phyloP scores from a whole-genome alignment of 2,113 vertebrate genomes.

The Coreoperca whiteheadi region DNA sequence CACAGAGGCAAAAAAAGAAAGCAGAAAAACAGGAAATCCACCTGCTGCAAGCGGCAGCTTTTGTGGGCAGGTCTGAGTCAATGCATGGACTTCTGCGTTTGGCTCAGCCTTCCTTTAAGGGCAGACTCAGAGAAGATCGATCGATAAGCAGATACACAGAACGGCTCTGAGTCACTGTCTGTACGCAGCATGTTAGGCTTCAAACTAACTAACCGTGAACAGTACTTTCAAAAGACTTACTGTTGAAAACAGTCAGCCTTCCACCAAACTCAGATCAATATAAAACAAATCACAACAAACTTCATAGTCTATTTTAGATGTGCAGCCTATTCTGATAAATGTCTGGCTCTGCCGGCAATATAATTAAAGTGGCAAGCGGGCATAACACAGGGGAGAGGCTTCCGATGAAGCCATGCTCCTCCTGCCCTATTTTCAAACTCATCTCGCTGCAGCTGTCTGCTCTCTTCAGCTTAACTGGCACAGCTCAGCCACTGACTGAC shows the following conservation, averaged over 20 bases:
- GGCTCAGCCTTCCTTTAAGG: constrained; percentile 21
- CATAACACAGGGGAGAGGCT: not conserved
- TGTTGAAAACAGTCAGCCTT: not conserved
- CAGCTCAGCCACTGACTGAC: constrained; percentile 32
- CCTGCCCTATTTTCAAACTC: constrained; percentile 1
- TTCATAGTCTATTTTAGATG: constrained; percentile 4
- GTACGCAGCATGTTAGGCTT: not conserved
- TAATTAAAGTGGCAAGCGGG: constrained; percentile 27
- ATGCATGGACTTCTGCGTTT: constrained; percentile 31
- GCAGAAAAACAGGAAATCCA: constrained; percentile 74
- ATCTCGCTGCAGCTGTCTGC: constrained; percentile 42
- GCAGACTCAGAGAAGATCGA: constrained; percentile 33
- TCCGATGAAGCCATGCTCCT: not conserved
- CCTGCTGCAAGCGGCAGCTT: constrained; percentile 45
- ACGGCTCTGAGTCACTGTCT: not conserved
- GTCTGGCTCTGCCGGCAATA: not conserved
- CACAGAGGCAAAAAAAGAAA: not conserved
- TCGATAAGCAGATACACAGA: constrained; percentile 13
- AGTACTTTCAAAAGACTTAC: not conserved
- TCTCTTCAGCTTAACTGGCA: constrained; percentile 39
- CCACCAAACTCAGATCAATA: not conserved
- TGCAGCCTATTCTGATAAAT: not conserved
- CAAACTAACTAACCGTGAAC: constrained; percentile 2
- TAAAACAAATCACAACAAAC: constrained; percentile 16
- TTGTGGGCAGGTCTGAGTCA: constrained; percentile 56